Base-by-base conservation (phyloP, 2,113 vertebrate genomes). In the Rhinolophus ferrumequinum region DNA sequence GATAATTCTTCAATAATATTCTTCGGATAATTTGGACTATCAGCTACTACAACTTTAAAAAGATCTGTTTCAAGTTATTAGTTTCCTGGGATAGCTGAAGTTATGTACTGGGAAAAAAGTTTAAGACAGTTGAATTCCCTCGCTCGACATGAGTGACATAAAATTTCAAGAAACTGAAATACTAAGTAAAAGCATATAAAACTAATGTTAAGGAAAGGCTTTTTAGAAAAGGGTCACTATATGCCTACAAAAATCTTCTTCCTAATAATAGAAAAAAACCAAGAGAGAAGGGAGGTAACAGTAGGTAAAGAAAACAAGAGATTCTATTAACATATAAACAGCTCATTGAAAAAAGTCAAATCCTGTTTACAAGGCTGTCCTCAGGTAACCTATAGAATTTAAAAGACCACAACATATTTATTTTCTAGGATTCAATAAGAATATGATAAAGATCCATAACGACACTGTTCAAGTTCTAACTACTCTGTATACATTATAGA, bases 101-200 rank as follows among this genome's bases (percentile, higher is more conserved):
- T 64, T 94, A 82, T 6, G 7, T 14, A 41, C 54, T 90, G 5
- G 18, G 52, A 19, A 47, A 73, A 67, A 85, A 76, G 16, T 35
- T 64, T 67, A 97, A 96, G 85, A 66, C 47, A 93, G 24, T 84
- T 90, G 16, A 26, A 86, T 89, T 97, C 79, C 38, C 6, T 30
- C 44, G 94, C 54, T 83, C 35, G 38, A 90, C 16, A 70, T 6
- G 6, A 15, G 11, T 95, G 21, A 47, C 60, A 79, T 72, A 76
- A 8, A 73, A 94, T 84, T 86, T 93, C 16, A 67, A 82, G 69
- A 91, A 83, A 70, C 4, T 58, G 38, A 87, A 88, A 93, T 16
- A 50, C 47, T 50, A 50, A 50, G 47, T 66, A 91, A 91, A 81
- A 96, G 16, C 69, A 72, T 41, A 19, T 28, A 2, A 72, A 50